These are phyloP conservation scores for Brachionus calyciflorus DNA, from an alignment of 1,140 invertebrate genomes.

Conservation along the genomic window DNA sequence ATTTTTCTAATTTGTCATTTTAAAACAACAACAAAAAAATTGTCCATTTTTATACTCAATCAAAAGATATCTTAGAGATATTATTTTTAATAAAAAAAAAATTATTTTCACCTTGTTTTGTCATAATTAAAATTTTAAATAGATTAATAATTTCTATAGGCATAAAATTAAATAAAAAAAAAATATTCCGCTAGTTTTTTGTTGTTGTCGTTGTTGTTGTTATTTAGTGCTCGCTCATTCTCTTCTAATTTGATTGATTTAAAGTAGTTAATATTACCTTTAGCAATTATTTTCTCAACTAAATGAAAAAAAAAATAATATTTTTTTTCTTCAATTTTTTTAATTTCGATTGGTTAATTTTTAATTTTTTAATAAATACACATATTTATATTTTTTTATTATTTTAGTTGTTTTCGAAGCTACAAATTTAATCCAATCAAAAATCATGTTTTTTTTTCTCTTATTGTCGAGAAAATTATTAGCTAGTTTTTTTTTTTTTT, in stretches of 20 bases:
- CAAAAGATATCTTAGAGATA: slow-evolving; percentile 5
- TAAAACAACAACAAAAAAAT: too few species aligned
- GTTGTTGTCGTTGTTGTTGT: not conserved
- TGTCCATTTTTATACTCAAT: too few species aligned
- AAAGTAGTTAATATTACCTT: not conserved
- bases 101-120: too few species aligned
- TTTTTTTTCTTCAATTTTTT: too few species aligned
- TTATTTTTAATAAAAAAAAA: not conserved
- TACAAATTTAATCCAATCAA: too few species aligned
- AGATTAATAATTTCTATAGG: slow-evolving; percentile 38
- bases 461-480: too few species aligned
- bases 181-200: not conserved
- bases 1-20: too few species aligned
- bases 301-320: not conserved
- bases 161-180: slow-evolving; percentile 11
- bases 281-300: too few species aligned
- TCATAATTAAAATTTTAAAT: not conserved
- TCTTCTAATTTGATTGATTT: slow-evolving; percentile 41
- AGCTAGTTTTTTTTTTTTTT: not conserved
- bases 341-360: not conserved
- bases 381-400: not conserved
- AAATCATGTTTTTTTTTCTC: too few species aligned
- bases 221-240: not conserved
- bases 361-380: too few species aligned
- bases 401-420: not conserved